Base-by-base conservation (phyloP, 2,113 vertebrate genomes). In the Ploceus nigricollis region DNA sequence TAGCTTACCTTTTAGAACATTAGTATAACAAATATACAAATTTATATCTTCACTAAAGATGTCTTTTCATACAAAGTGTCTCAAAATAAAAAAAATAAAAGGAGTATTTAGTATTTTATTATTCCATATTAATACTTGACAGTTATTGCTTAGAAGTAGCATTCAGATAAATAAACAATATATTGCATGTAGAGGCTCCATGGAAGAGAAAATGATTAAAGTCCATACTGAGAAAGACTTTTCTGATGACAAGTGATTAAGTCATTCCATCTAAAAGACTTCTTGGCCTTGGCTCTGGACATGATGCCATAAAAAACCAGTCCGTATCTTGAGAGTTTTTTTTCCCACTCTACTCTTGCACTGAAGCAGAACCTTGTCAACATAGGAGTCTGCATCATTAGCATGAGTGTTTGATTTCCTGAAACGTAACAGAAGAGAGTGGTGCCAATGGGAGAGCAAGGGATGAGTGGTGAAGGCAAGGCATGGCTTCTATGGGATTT, bases 201-300 rank as follows among this genome's bases (percentile, higher is more conserved):
- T 47, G 31, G 40, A 72, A 87, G 22, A 91, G 64, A 95, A 77
- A 57, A 95, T 42, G 7, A 6, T 56, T 72, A 6, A 95, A 85
- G 23, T 57, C 24, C 20, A 10, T 57, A 60, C 15, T 96, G 66
- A 97, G 71, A 88, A 84, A 89, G 50, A 90, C 63, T 93, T 97
- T 98, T 97, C 94, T 97, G 87, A 89, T 93, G 88, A 83, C 91
- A 81, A 84, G 39, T 76, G 84, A 95, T 97, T 90, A 95, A 97
- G 70, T 86, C 20, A 68, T 80, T 87, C 48, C 28, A 72, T 81
- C 44, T 80, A 51, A 92, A 96, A 87, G 33, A 60, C 83, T 94
- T 94, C 73, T 83, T 76, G 56, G 17, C 60, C 37, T 97, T 87
- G 66, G n/a, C 45, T 92, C 35, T 82, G 58, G 72, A 90, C 51